Conservation (phyloP, 2,113 vertebrate genomes). For the Rhineura floridana region DNA sequence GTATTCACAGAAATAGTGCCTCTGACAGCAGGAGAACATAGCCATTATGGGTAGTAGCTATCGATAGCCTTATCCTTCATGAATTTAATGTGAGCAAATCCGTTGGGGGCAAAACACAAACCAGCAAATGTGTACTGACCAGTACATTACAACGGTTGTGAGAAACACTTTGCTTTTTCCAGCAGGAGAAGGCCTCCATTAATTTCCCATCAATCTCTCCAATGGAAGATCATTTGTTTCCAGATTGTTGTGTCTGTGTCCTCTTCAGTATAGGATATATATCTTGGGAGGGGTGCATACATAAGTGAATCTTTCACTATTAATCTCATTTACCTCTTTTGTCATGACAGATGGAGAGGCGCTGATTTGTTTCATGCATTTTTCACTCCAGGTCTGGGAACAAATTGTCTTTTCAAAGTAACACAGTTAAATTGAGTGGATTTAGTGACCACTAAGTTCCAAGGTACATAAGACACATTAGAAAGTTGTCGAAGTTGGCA, state of each 20-base stretch:
- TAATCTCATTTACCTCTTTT: constrained; percentile 51
- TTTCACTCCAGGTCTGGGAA: constrained; percentile 53
- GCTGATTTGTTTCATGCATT: constrained; percentile 43
- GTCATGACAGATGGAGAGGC: constrained; percentile 53
- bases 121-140: background rate
- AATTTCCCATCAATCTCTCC: constrained; percentile 27
- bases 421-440: constrained; percentile 73
- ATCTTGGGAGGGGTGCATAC: background rate
- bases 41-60: too few species aligned
- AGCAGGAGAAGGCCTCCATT: constrained; percentile 3
- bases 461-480: constrained; percentile 61
- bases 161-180: background rate
- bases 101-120: background rate
- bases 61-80: too few species aligned
- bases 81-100: background rate
- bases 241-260: constrained; percentile 14
- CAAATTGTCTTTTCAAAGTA: constrained; percentile 62
- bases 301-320: constrained; percentile 27
- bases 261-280: background rate
- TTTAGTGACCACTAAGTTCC: constrained; percentile 65
- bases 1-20: too few species aligned
- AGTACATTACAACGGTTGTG: background rate
- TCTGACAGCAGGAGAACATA: too few species aligned
- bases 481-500: constrained; percentile 66
- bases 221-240: constrained; percentile 17